A percentile compares a stretch with the other conserved stretches of the same genome.
Evolutionary conservation across 2,113 vertebrate species (phyloP).

Genomic region (Elephantulus edwardii): DNA sequence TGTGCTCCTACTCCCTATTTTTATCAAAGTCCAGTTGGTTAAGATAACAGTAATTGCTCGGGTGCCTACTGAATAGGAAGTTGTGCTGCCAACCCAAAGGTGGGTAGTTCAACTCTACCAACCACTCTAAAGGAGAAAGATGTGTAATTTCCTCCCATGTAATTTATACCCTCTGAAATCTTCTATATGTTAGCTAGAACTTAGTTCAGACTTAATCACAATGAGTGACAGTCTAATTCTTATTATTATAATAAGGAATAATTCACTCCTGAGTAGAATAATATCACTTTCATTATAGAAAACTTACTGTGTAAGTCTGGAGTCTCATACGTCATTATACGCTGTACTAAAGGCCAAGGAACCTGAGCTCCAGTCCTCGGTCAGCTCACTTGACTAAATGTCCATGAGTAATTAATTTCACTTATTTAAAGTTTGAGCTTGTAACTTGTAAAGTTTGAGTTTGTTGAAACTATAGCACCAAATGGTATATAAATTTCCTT

Average conservation of each 20-base stretch:
- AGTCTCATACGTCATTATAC: not conserved
- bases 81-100: too few relatives aligned
- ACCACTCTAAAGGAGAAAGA: too few relatives aligned
- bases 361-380: not conserved
- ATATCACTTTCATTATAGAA: not conserved
- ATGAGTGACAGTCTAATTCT: too few relatives aligned
- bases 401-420: not conserved
- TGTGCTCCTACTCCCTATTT: too few relatives aligned
- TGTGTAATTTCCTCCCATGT: too few relatives aligned
- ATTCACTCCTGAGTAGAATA: not conserved
- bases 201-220: too few relatives aligned
- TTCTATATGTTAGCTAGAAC: too few relatives aligned
- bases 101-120: too few relatives aligned
- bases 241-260: not conserved
- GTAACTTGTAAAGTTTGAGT: constrained; percentile 3
- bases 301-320: not conserved
- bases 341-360: not conserved
- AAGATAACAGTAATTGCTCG: not conserved
- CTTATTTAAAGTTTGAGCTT: not conserved
- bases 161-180: too few relatives aligned
- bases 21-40: not conserved
- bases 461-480: not conserved
- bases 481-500: not conserved
- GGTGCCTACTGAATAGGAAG: too few relatives aligned
- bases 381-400: not conserved